phyloP scores from a whole-genome alignment of 2,888 invertebrate genomes.

The Xestia ashworthii region DNA sequence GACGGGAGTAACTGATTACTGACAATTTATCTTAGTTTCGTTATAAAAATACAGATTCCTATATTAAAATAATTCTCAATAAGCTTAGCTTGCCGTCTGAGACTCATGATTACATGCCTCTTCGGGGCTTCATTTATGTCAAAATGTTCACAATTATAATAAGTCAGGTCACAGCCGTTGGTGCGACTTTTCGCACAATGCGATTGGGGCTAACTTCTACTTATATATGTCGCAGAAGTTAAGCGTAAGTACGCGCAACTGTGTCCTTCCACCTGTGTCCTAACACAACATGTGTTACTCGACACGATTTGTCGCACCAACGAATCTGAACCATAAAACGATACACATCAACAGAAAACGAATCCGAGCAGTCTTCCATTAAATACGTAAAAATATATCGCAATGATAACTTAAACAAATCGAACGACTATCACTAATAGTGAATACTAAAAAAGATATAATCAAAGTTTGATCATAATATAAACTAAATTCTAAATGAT shows the following conservation, averaged over 20 bases:
- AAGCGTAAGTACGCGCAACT: slow-evolving; percentile 32
- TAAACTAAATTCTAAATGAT: slow-evolving; percentile 78
- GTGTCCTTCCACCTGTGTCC: too few species aligned
- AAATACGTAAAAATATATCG: slow-evolving; percentile 81
- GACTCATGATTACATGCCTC: slow-evolving; percentile 87
- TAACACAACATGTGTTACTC: background rate
- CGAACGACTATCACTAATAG: slow-evolving; percentile 79
- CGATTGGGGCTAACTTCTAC: slow-evolving; percentile 11
- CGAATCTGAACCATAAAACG: slow-evolving; percentile 40
- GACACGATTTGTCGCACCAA: slow-evolving; percentile 35
- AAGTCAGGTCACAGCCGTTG: slow-evolving; percentile 25
- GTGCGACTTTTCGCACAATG: slow-evolving; percentile 10
- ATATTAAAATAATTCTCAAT: slow-evolving; percentile 86
- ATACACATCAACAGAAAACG: slow-evolving; percentile 78
- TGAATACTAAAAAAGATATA: slow-evolving; percentile 78
- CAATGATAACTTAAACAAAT: slow-evolving; percentile 77
- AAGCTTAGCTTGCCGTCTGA: slow-evolving; percentile 88
- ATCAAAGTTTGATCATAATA: slow-evolving; percentile 82
- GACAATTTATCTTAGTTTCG: slow-evolving; percentile 81
- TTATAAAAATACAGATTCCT: slow-evolving; percentile 90
- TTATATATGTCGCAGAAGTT: background rate
- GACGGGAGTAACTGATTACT: slow-evolving; percentile 78
- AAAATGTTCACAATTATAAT: slow-evolving; percentile 62
- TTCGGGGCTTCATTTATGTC: slow-evolving; percentile 77
- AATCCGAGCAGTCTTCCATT: slow-evolving; percentile 88